Conservation (phyloP, 2,113 vertebrate species). For the Arothron firmamentum region DNA sequence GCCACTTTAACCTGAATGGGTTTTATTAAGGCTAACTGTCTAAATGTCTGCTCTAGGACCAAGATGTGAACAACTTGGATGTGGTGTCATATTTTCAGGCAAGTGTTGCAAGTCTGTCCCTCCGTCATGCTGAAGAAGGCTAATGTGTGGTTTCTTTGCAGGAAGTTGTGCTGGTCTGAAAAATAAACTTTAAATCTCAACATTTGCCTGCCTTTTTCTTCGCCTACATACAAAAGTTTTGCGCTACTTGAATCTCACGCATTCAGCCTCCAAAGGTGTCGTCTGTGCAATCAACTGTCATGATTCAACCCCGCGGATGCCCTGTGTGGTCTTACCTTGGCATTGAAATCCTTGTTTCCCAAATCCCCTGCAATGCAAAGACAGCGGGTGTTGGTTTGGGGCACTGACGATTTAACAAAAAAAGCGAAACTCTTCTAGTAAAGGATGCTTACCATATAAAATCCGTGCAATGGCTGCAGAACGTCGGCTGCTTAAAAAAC, state of each 20-base stretch:
- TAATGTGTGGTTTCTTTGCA: conserved; percentile 11
- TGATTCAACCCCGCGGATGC: too few species aligned
- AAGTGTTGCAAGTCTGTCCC: too few species aligned
- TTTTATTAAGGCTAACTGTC: not conserved
- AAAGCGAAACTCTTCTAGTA: not conserved
- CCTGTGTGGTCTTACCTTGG: conserved; percentile 66
- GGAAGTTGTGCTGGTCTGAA: not conserved
- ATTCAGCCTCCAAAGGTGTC: not conserved
- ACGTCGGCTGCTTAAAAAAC: conserved; percentile 88
- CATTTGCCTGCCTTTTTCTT: not conserved
- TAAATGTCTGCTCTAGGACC: not conserved
- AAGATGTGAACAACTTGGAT: not conserved
- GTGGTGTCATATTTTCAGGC: too few species aligned
- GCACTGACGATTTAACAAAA: not conserved
- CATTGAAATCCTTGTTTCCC: conserved; percentile 80
- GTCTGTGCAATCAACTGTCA: not conserved
- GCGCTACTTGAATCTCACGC: not conserved
- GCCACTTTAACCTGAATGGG: not conserved
- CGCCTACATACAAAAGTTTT: not conserved
- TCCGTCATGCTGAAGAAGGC: too few species aligned
- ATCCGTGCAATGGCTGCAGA: conserved; percentile 85
- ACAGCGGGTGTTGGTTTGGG: not conserved
- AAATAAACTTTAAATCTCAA: not conserved
- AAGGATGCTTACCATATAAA: conserved; percentile 80
- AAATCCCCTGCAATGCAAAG: conserved; percentile 70